Evolutionary conservation across 2,888 invertebrate species (phyloP), one percentile per base, ranked within the genome.

Genomic region (Plagodis dolabraria): DNA sequence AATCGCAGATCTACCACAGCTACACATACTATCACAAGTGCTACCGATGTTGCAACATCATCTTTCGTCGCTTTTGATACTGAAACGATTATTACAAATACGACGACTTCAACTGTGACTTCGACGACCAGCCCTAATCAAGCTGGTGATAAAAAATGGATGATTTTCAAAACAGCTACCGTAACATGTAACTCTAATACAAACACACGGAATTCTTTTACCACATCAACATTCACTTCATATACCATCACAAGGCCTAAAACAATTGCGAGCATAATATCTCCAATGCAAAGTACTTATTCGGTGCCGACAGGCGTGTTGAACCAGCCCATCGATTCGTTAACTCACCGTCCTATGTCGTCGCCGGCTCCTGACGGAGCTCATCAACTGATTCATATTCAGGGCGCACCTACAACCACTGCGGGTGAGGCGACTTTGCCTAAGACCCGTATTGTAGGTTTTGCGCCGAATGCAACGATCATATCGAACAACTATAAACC

Each of bases 261-360:
- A 11, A n/a, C 48, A 11, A 40, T 56, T 5, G 45, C 10, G 8
- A 51, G 44, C 9, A 47, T 55, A 44, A 49, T 53, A 36, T 45
- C 53, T 5, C 56, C 60, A n/a, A 42, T 46, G 12, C 42, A 42
- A 5, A 42, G 33, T 8, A 36, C 55, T 0, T 56, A 48, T 52
- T 9, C 44, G 11, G 1, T 46, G 7, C 44, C 52, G 33, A 5
- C 38, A 4, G 48, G 22, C 7, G 34, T 38, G 40, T 35, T 53
- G 42, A 46, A 52, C 11, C 22, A 22, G 22, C 22, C 22, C 22
- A 22, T 22, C 22, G 22, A 22, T 22, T 22, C 22, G 22, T 22
- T 22, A 22, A 10, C 40, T 10, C 40, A 10, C 40, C 42, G 7
- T 6, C 51, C 38, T 7, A 8, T 40, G 35, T 0, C 53, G 12